Evolutionary conservation across 2,797 vertebrate species (phyloP).

Genomic region (Lagorchestes hirsutus): DNA sequence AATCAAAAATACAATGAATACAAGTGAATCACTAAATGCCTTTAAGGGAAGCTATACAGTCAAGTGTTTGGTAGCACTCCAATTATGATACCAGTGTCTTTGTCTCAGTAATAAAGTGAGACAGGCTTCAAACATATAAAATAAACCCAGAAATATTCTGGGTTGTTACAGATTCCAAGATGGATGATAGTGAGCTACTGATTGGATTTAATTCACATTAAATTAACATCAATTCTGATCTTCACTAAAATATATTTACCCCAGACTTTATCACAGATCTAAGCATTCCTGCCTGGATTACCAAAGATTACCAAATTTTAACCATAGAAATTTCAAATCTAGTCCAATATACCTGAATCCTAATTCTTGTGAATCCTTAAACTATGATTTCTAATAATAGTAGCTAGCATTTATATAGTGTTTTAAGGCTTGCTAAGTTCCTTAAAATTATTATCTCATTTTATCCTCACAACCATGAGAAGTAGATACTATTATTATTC

Average conservation of each 20-base stretch:
- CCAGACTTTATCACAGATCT: background rate
- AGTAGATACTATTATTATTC: background rate
- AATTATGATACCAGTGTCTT: background rate
- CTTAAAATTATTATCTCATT: background rate
- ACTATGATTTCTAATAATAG: background rate
- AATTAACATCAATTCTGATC: constrained; percentile 24
- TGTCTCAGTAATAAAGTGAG: background rate
- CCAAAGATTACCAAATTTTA: constrained; percentile 11
- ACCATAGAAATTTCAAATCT: background rate
- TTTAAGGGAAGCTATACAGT: background rate
- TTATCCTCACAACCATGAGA: background rate
- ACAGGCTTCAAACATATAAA: background rate
- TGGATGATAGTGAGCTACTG: background rate
- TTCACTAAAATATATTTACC: constrained; percentile 2
- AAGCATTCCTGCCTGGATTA: background rate
- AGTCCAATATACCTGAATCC: background rate
- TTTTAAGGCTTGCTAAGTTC: background rate
- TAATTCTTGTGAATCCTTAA: background rate
- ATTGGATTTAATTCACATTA: constrained; percentile 8
- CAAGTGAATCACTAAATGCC: background rate
- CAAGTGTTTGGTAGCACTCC: background rate
- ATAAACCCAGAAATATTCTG: constrained; percentile 16
- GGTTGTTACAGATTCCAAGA: background rate
- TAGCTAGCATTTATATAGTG: background rate
- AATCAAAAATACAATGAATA: background rate